A percentile compares a stretch with the other conserved stretches of the same genome.
phyloP scores from a whole-genome alignment of 2,797 vertebrate genomes.

The Lagocephalus sceleratus region DNA sequence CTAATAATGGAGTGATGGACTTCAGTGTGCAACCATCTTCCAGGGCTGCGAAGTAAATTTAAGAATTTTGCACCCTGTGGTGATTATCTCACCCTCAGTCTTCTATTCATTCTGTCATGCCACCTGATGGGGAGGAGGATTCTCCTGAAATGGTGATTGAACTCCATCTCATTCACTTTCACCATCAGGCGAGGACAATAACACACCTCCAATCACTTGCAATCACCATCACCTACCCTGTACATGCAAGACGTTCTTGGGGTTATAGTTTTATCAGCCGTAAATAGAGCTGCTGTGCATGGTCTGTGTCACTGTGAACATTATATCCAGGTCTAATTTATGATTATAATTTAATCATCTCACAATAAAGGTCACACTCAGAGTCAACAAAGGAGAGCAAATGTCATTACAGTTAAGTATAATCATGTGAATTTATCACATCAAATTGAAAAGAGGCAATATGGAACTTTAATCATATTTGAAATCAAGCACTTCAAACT shows the following conservation, averaged over 20 bases:
- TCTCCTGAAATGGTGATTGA: conserved; percentile 56
- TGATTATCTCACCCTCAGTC: conserved; percentile 20
- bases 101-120: not conserved
- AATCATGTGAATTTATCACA: conserved; percentile 8
- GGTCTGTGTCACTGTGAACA: conserved; percentile 18
- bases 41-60: conserved; percentile 57
- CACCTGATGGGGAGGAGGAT: conserved; percentile 33
- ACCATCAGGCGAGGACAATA: conserved; percentile 31
- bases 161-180: conserved; percentile 58
- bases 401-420: conserved; percentile 1
- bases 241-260: not conserved
- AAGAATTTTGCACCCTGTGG: conserved; percentile 43
- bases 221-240: not conserved
- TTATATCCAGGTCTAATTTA: conserved; percentile 24
- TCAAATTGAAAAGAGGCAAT: not conserved
- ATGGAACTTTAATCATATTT: not conserved
- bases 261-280: conserved; percentile 1
- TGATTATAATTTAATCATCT: conserved; percentile 57
- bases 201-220: conserved; percentile 31
- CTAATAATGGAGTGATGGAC: conserved; percentile 61
- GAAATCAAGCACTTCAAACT: not conserved
- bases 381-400: conserved; percentile 28
- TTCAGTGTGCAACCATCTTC: conserved; percentile 48
- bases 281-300: not conserved
- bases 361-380: conserved; percentile 53